Percentiles rank a stretch among this genome's conserved stretches.
Evolutionary conservation across 2,888 invertebrate species (phyloP).

Genomic region (Nasonia oneida): DNA sequence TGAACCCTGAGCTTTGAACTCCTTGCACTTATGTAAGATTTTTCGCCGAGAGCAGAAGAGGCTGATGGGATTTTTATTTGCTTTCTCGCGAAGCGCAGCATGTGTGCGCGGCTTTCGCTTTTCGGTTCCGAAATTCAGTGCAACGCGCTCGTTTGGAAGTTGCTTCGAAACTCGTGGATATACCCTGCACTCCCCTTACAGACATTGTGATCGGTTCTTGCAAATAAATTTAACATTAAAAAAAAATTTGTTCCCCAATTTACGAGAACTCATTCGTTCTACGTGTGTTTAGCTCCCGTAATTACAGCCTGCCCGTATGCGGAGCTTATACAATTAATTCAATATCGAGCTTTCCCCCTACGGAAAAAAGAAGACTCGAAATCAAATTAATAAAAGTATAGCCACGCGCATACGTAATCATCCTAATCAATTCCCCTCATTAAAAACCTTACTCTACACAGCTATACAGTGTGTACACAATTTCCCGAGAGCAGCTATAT

Average conservation of each 20-base stretch:
- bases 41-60: conserved; percentile 8
- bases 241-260: background rate
- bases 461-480: background rate
- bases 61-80: conserved; percentile 1
- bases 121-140: background rate
- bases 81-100: background rate
- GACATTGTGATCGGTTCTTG: too few species aligned
- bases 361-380: background rate
- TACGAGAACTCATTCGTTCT: background rate
- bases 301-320: background rate
- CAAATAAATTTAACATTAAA: too few species aligned
- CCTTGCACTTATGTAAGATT: conserved; percentile 40
- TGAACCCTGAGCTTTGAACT: conserved; percentile 36
- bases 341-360: background rate
- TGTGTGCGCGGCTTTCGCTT: background rate
- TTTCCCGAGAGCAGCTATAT: background rate
- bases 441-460: background rate
- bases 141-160: too few species aligned
- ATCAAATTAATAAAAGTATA: conserved; percentile 31
- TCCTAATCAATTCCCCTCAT: conserved; percentile 44
- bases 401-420: conserved; percentile 15
- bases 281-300: too few species aligned
- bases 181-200: too few species aligned
- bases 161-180: too few species aligned
- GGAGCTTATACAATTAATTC: background rate